Evolutionary conservation across 2,113 vertebrate genomes (phyloP), one percentile per base, ranked within the genome.

Genomic region (Syngnathus typhle): DNA sequence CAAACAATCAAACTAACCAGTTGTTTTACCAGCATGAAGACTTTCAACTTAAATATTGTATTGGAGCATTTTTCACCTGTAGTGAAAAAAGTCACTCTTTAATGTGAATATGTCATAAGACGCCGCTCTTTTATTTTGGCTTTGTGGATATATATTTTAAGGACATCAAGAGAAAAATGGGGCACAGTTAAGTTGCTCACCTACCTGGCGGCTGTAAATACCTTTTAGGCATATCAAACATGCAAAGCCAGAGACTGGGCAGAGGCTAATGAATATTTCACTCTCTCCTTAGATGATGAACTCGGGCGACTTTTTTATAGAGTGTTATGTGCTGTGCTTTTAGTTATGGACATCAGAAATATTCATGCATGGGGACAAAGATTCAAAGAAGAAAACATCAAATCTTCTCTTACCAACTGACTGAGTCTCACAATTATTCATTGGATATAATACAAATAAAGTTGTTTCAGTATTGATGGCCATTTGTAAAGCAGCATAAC

Each of bases 201-300:
- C 70, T 68, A 55, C 68, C 18, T 19, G 73, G 82, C 79, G 39
- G 64, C 71, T 75, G 64, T 64, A 75, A 66, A 84, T 80, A 75
- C 67, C 64, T 85, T 73, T 81, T 60, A 72, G 76, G 72, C 44
- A 64, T 71, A 80, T 86, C 36, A 73, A 65, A 71, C 68, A 76
- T 71, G 69, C 77, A 75, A 78, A 67, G 64, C 43, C n/a, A 78
- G 67, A 69, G 60, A 58, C 46, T 12, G 38, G 46, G n/a, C n/a
- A n/a, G n/a, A n/a, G n/a, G 54, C 65, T 69, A 65, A 86, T 83
- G 64, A 84, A 87, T 87, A 83, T 82, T 86, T 85, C 38, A 85
- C 65, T 0, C 18, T 55, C 58, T 64, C 67, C 43, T 62, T 6
- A 44, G 7, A 62, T 62, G 41, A 59, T 52, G 66, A 66, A 76